Evolutionary conservation across 2,113 vertebrate species (phyloP).

Genomic region (Tor tambroides): DNA sequence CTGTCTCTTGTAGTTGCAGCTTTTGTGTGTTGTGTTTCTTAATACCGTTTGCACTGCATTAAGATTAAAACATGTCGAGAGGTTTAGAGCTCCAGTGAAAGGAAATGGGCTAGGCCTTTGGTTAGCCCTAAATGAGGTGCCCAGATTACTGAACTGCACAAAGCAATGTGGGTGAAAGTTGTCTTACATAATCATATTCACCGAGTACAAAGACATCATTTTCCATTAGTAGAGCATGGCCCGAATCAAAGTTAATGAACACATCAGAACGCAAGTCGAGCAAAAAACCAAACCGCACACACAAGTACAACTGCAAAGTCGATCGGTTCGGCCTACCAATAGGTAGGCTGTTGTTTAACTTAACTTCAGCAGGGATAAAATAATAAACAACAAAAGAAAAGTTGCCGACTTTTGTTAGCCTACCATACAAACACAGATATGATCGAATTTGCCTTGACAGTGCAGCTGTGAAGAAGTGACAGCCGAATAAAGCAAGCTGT

Average conservation of each 20-base stretch:
- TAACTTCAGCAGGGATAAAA: background rate
- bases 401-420: too few species aligned
- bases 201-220: slow-evolving; percentile 60
- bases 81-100: slow-evolving; percentile 29
- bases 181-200: slow-evolving; percentile 64
- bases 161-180: slow-evolving; percentile 61
- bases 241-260: slow-evolving; percentile 48
- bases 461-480: slow-evolving; percentile 1
- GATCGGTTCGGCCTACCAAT: background rate
- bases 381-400: background rate
- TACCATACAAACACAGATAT: background rate
- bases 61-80: slow-evolving; percentile 41
- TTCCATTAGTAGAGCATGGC: slow-evolving; percentile 51
- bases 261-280: background rate
- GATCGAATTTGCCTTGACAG: background rate
- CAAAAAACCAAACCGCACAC: background rate
- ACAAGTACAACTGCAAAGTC: background rate
- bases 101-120: slow-evolving; percentile 23
- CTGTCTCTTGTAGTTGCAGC: slow-evolving; percentile 20
- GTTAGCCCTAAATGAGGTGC: slow-evolving; percentile 43
- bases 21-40: slow-evolving; percentile 33
- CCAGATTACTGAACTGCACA: slow-evolving; percentile 45
- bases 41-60: slow-evolving; percentile 23
- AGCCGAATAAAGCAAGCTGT: slow-evolving; percentile 31
- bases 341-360: background rate